These are phyloP conservation scores for Xyrichtys novacula DNA, from an alignment of 2,797 vertebrate genomes.

Conservation along the genomic window DNA sequence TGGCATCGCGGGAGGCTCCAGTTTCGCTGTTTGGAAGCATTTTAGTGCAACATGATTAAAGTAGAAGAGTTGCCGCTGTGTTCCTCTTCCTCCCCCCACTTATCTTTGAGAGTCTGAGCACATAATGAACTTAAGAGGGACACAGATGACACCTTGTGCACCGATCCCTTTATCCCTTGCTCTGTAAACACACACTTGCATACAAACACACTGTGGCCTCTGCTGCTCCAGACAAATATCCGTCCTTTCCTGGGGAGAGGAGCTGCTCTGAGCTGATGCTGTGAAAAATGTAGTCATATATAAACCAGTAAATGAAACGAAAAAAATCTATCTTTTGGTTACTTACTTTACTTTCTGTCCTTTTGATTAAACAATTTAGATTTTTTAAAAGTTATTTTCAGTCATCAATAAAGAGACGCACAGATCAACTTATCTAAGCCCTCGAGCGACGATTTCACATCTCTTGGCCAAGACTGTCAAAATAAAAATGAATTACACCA, in stretches of 20 bases:
- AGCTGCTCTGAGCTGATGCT: neutral
- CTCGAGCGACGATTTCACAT: too few species aligned
- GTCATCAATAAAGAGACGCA: too few species aligned
- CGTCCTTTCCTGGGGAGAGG: neutral
- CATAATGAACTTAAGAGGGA: conserved; percentile 81
- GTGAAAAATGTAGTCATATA: neutral
- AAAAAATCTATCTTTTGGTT: too few species aligned
- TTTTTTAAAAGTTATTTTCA: too few species aligned
- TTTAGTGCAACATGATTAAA: conserved; percentile 13
- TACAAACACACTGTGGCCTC: neutral
- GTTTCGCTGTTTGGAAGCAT: neutral
- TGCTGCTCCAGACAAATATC: conserved; percentile 2
- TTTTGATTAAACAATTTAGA: too few species aligned
- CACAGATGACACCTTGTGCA: conserved; percentile 68
- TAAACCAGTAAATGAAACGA: too few species aligned
- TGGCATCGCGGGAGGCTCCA: neutral
- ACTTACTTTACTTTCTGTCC: too few species aligned
- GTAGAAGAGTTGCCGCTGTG: conserved; percentile 7
- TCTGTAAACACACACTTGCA: conserved; percentile 39
- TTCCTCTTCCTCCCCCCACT: conserved; percentile 45
- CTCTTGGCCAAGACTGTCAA: too few species aligned
- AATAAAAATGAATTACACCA: too few species aligned
- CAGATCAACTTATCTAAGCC: too few species aligned
- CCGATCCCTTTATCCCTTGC: conserved; percentile 73
- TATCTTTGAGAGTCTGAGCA: conserved; percentile 69